These are phyloP conservation scores for Carcina quercana DNA, from an alignment of 2,888 invertebrate species.

Conservation along the genomic window DNA sequence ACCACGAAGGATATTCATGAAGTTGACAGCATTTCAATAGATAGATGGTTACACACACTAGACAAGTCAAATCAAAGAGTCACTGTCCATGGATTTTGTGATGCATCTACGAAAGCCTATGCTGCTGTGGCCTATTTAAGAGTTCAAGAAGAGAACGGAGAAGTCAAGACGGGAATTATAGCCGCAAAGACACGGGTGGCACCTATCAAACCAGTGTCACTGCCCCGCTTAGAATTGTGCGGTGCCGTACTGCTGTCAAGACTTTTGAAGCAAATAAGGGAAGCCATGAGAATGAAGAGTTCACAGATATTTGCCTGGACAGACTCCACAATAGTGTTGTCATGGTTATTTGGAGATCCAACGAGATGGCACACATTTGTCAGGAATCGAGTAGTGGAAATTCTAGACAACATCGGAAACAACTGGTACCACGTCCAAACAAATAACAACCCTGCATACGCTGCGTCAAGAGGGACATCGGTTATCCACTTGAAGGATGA, in stretches of 20 bases:
- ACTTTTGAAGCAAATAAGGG: constrained; percentile 11
- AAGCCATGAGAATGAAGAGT: constrained; percentile 10
- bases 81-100: constrained; percentile 10
- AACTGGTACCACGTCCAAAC: constrained; percentile 13
- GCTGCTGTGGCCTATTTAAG: constrained; percentile 11
- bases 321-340: constrained; percentile 20
- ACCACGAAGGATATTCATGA: constrained; percentile 15
- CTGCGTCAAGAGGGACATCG: constrained; percentile 17
- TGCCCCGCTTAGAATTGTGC: constrained; percentile 16
- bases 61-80: constrained; percentile 5
- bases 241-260: constrained; percentile 14
- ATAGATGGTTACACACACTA: neutral
- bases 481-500: constrained; percentile 9
- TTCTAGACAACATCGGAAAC: constrained; percentile 5
- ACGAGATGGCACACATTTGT: constrained; percentile 21
- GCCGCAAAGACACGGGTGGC: constrained; percentile 14
- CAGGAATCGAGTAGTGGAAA: constrained; percentile 16
- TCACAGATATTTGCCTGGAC: constrained; percentile 21
- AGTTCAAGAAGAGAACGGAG: constrained; percentile 2
- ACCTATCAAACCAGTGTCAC: constrained; percentile 9
- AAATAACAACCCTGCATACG: constrained; percentile 19
- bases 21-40: neutral
- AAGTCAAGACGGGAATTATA: constrained; percentile 7
- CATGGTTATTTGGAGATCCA: constrained; percentile 22
- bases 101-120: constrained; percentile 11